Percentiles rank a stretch among this genome's conserved stretches.
phyloP scores from a whole-genome alignment of 2,797 vertebrate species.

The Petrocephalus sullivani region DNA sequence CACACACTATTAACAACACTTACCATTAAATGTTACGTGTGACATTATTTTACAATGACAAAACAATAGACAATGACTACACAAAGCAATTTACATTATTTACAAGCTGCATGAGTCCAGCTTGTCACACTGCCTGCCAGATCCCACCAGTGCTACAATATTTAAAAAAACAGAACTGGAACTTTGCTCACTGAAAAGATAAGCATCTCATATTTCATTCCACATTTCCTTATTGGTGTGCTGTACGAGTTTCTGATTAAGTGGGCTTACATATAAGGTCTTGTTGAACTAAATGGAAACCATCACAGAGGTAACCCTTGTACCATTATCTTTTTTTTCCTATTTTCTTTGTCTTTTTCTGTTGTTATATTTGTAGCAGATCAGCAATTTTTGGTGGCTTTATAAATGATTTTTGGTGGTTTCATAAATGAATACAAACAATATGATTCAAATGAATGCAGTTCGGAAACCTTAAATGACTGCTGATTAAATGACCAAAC shows the following conservation, averaged over 20 bases:
- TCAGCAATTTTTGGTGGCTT: background rate
- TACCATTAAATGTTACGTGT: no score
- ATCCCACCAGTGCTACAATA: background rate
- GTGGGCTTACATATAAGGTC: no score
- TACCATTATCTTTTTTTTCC: background rate
- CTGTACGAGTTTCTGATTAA: background rate
- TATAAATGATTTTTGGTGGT: background rate
- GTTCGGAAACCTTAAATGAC: background rate
- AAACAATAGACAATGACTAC: no score
- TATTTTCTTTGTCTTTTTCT: background rate
- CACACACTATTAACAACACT: no score
- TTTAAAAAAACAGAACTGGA: background rate
- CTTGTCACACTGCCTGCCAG: no score
- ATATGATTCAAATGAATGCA: background rate
- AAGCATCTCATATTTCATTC: background rate
- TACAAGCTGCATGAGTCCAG: no score
- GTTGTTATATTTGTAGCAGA: background rate
- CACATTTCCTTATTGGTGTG: background rate
- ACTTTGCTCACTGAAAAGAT: background rate
- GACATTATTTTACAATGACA: no score
- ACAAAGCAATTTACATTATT: no score
- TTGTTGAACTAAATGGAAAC: background rate
- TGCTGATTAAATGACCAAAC: background rate
- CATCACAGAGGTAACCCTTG: background rate
- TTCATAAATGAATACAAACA: background rate